Percentiles rank a stretch among this genome's conserved stretches.
phyloP scores from a whole-genome alignment of 1,140 invertebrate species.

The Charaxes varanes region DNA sequence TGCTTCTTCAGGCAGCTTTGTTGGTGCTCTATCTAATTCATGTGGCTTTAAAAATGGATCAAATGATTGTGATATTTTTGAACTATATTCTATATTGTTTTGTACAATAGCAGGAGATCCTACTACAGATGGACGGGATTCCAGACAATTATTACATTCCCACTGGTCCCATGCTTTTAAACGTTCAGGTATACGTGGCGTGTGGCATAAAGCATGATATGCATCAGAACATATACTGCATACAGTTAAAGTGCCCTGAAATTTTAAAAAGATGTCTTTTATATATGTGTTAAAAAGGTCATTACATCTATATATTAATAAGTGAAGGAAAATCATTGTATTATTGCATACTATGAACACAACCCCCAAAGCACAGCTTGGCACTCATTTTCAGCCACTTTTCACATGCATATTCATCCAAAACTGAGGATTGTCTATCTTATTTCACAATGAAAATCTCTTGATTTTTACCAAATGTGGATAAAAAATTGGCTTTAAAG shows the following conservation, averaged over 20 bases:
- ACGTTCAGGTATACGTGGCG: constrained; percentile 75
- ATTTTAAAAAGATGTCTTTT: constrained; percentile 13
- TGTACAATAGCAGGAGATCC: constrained; percentile 49
- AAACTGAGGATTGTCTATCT: too few relatives aligned
- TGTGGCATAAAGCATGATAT: constrained; percentile 86
- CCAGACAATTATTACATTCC: constrained; percentile 76
- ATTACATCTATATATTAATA: not conserved
- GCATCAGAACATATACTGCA: constrained; percentile 89
- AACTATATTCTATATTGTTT: constrained; percentile 37
- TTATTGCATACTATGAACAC: too few relatives aligned
- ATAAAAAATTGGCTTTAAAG: constrained; percentile 3
- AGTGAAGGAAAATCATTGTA: too few relatives aligned
- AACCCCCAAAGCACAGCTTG: too few relatives aligned
- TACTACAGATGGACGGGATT: constrained; percentile 51
- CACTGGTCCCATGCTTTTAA: constrained; percentile 74
- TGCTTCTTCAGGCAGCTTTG: constrained; percentile 44
- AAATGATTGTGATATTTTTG: constrained; percentile 30
- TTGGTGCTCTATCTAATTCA: constrained; percentile 54
- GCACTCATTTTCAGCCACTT: too few relatives aligned
- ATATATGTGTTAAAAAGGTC: not conserved
- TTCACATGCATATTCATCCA: too few relatives aligned
- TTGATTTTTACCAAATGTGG: too few relatives aligned
- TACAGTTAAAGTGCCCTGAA: constrained; percentile 81
- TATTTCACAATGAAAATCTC: too few relatives aligned
- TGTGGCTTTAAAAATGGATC: constrained; percentile 66